Conservation (phyloP, 2,797 vertebrate genomes). For the Cyclura pinguis region DNA sequence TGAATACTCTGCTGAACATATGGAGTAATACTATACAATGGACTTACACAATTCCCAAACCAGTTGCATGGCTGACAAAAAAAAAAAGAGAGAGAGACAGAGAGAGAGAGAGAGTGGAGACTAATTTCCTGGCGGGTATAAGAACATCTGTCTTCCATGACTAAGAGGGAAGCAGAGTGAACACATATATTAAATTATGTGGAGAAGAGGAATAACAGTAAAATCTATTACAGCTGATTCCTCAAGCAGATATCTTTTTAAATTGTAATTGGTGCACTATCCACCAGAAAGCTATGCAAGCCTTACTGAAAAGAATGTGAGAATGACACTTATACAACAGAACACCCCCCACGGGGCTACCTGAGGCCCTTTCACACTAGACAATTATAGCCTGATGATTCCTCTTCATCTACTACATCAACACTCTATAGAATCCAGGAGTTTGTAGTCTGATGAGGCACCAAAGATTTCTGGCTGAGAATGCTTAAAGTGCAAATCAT, state of each 20-base stretch:
- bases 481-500: too few species aligned
- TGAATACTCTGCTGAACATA: constrained; percentile 11
- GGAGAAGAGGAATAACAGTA: background rate
- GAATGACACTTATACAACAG: background rate
- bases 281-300: background rate
- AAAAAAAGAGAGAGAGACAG: too few species aligned
- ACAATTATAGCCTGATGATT: too few species aligned
- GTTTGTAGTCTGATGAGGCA: too few species aligned
- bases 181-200: background rate
- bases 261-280: background rate
- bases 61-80: constrained; percentile 23
- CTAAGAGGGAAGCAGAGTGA: background rate
- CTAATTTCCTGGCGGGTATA: background rate
- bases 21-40: constrained; percentile 11
- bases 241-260: background rate
- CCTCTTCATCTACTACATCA: too few species aligned
- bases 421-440: too few species aligned
- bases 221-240: background rate
- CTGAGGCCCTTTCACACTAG: too few species aligned
- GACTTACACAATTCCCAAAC: constrained; percentile 6
- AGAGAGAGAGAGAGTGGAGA: background rate
- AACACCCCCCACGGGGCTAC: background rate
- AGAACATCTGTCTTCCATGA: constrained; percentile 33
- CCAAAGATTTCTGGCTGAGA: too few species aligned
- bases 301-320: background rate